Evolutionary conservation across 2,113 vertebrate species (phyloP).

Genomic region (Trinectes maculatus): DNA sequence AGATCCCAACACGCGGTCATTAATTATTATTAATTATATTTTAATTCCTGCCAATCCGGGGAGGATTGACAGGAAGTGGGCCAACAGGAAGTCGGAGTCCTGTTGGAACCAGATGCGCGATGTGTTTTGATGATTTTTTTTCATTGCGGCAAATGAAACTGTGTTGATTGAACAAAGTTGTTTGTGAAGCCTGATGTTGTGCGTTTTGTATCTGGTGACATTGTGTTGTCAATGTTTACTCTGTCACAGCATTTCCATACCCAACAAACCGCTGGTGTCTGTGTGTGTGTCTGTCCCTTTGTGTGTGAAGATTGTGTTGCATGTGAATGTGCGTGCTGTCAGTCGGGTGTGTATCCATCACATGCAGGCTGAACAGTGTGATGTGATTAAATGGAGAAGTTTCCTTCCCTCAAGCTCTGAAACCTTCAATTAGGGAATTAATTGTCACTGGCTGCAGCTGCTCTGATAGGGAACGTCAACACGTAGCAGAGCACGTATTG

Average conservation of each 20-base stretch:
- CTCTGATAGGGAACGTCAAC: slow-evolving; percentile 36
- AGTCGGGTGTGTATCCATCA: neutral
- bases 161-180: neutral
- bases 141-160: neutral
- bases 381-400: slow-evolving; percentile 46
- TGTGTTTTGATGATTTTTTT: neutral
- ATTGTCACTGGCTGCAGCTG: slow-evolving; percentile 58
- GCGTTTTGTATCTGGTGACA: no score
- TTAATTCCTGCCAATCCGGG: slow-evolving; percentile 46
- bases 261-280: no score
- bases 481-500: slow-evolving; percentile 37
- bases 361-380: slow-evolving; percentile 16
- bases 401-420: slow-evolving; percentile 42
- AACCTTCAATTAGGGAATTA: slow-evolving; percentile 68
- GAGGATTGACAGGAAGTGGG: slow-evolving; percentile 9
- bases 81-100: neutral
- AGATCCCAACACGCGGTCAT: slow-evolving; percentile 41
- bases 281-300: slow-evolving; percentile 8
- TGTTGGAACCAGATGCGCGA: neutral
- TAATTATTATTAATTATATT: slow-evolving; percentile 68
- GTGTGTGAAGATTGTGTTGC: slow-evolving; percentile 2
- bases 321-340: slow-evolving; percentile 9
- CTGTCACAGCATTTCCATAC: no score
- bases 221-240: no score
- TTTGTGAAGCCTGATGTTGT: neutral